Conservation (phyloP, 1,140 invertebrate genomes). For the Papilio polytes region DNA sequence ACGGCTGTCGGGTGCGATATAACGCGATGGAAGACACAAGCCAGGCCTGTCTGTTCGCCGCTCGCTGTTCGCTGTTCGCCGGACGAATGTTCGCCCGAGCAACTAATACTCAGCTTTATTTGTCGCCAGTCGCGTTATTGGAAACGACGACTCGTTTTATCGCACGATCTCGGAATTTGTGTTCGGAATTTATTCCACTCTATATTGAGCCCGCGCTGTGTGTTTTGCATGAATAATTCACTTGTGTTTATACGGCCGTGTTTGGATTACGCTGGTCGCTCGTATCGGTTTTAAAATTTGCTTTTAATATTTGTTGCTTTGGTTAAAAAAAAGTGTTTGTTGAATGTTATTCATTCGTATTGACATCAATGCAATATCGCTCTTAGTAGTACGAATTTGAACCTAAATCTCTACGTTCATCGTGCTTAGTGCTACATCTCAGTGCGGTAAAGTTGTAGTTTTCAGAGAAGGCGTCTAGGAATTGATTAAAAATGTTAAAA, state of each 20-base stretch:
- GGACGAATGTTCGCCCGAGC: slow-evolving; percentile 9
- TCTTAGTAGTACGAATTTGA: too few species aligned
- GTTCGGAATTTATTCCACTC: slow-evolving; percentile 50
- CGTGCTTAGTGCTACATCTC: too few species aligned
- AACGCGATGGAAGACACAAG: neutral
- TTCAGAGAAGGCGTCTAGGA: too few species aligned
- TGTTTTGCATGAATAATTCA: slow-evolving; percentile 42
- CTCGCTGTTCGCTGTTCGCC: neutral
- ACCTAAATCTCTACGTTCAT: too few species aligned
- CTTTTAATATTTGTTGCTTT: neutral
- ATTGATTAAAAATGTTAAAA: too few species aligned
- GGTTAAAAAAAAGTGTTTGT: slow-evolving; percentile 11
- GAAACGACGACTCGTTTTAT: slow-evolving; percentile 53
- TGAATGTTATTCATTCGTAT: neutral
- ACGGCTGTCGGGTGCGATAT: slow-evolving; percentile 9
- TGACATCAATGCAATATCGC: neutral
- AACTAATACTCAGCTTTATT: slow-evolving; percentile 51
- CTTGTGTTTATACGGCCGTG: slow-evolving; percentile 37
- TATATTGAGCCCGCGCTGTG: slow-evolving; percentile 47
- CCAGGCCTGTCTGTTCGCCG: neutral
- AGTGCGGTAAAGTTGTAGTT: too few species aligned
- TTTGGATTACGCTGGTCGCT: slow-evolving; percentile 38
- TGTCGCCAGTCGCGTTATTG: slow-evolving; percentile 52
- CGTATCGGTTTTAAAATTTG: slow-evolving; percentile 25
- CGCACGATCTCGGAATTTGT: slow-evolving; percentile 55